Conservation (phyloP, 2,113 vertebrate species). For the Nibea albiflora region DNA sequence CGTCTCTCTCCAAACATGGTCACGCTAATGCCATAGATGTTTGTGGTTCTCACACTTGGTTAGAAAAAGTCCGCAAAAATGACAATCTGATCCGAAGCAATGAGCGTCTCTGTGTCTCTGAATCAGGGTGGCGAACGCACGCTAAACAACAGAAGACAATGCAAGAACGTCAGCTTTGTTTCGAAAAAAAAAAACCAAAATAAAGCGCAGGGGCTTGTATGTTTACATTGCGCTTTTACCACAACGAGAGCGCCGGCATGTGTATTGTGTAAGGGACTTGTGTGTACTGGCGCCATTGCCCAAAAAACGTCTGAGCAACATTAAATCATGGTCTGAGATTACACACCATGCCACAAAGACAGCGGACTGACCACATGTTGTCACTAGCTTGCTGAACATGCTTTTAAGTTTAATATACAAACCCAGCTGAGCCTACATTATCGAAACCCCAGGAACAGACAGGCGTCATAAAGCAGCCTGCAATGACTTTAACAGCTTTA, state of each 20-base stretch:
- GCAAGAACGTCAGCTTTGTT: slow-evolving; percentile 8
- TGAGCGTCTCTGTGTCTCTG: not conserved
- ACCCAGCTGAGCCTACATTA: slow-evolving; percentile 21
- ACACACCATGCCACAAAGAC: not conserved
- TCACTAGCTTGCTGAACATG: slow-evolving; percentile 3
- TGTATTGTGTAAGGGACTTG: slow-evolving; percentile 20
- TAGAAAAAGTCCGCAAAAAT: slow-evolving; percentile 56
- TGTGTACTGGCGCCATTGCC: not conserved
- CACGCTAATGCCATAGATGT: slow-evolving; percentile 26
- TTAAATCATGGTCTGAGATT: slow-evolving; percentile 3
- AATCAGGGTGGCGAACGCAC: not conserved
- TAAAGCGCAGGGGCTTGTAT: not conserved
- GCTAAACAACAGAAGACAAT: slow-evolving; percentile 25
- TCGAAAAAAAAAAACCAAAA: not conserved
- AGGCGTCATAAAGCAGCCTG: slow-evolving; percentile 29
- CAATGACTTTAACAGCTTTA: not conserved
- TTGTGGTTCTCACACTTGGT: slow-evolving; percentile 63
- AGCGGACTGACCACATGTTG: not conserved
- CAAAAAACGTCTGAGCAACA: not conserved
- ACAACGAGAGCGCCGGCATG: slow-evolving; percentile 4
- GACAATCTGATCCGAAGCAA: slow-evolving; percentile 19
- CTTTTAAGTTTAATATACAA: slow-evolving; percentile 28
- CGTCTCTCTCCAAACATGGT: not conserved
- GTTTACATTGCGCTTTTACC: slow-evolving; percentile 31
- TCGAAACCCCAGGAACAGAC: not conserved